Evolutionary conservation across 2,113 vertebrate genomes (phyloP).

Genomic region (Epinephelus cyanopodus): DNA sequence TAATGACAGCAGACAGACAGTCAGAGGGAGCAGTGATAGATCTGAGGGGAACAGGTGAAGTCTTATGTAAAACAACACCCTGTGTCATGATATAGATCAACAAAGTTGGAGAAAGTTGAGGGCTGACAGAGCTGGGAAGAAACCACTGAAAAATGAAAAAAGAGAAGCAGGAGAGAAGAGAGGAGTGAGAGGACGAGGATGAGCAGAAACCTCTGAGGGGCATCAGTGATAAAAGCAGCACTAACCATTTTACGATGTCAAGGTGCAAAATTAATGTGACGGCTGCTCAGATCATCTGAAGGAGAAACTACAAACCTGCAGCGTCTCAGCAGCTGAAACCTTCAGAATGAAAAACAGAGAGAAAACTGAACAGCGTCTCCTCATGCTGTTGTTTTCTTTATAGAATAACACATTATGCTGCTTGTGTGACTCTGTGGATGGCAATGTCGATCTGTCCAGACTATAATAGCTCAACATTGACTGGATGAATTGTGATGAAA

Average conservation of each 20-base stretch:
- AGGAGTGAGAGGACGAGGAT: neutral
- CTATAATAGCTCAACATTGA: neutral
- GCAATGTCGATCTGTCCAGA: neutral
- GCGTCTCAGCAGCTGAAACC: neutral
- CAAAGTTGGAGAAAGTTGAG: neutral
- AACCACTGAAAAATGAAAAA: neutral
- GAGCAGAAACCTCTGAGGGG: neutral
- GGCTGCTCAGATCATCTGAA: conserved; percentile 9
- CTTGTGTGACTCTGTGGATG: neutral
- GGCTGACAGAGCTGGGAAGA: neutral
- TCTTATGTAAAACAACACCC: neutral
- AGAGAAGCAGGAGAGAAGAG: neutral
- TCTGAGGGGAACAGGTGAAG: neutral
- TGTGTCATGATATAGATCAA: neutral
- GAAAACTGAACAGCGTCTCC: neutral
- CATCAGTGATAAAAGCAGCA: conserved; percentile 8
- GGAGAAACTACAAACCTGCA: conserved; percentile 11
- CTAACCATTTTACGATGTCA: neutral
- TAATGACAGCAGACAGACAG: neutral
- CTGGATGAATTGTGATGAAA: neutral
- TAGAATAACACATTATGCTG: neutral
- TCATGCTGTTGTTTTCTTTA: neutral
- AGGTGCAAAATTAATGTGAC: neutral
- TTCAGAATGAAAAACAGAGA: neutral
- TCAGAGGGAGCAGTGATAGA: neutral